These are phyloP conservation scores for Nomada flava DNA, from an alignment of 2,888 invertebrate species.

Conservation along the genomic window DNA sequence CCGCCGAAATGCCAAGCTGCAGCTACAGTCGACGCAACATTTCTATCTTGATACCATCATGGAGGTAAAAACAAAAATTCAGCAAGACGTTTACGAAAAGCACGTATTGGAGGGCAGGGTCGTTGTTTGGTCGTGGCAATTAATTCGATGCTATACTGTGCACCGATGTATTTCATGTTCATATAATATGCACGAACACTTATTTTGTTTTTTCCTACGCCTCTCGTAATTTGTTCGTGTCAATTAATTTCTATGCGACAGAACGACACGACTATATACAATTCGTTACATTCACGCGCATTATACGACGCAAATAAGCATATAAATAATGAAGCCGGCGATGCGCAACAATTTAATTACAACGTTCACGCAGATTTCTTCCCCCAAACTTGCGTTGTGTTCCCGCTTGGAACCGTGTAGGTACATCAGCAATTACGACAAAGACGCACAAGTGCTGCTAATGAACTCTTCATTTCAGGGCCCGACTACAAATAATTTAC, in stretches of 20 bases:
- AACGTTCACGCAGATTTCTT: constrained; percentile 56
- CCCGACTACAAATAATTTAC: constrained; percentile 59
- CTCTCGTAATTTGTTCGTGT: constrained; percentile 42
- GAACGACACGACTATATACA: constrained; percentile 41
- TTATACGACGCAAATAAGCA: constrained; percentile 61
- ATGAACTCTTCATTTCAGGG: constrained; percentile 62
- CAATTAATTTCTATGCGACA: constrained; percentile 53
- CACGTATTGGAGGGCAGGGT: neutral
- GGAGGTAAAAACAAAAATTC: neutral
- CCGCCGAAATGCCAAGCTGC: neutral
- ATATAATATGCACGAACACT: neutral
- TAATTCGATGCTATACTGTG: constrained; percentile 8
- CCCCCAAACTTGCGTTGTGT: constrained; percentile 50
- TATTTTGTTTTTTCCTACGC: constrained; percentile 13
- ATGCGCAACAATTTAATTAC: constrained; percentile 67
- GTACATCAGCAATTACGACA: constrained; percentile 65
- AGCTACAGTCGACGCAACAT: neutral
- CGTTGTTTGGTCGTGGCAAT: constrained; percentile 23
- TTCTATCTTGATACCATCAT: neutral
- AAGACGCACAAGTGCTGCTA: constrained; percentile 63
- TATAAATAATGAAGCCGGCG: constrained; percentile 62
- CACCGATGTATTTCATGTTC: constrained; percentile 2
- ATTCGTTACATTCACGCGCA: constrained; percentile 59
- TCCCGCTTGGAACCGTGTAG: constrained; percentile 38
- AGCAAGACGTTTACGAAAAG: neutral